Evolutionary conservation across 2,797 vertebrate species (phyloP).

Genomic region (Scyliorhinus canicula): DNA sequence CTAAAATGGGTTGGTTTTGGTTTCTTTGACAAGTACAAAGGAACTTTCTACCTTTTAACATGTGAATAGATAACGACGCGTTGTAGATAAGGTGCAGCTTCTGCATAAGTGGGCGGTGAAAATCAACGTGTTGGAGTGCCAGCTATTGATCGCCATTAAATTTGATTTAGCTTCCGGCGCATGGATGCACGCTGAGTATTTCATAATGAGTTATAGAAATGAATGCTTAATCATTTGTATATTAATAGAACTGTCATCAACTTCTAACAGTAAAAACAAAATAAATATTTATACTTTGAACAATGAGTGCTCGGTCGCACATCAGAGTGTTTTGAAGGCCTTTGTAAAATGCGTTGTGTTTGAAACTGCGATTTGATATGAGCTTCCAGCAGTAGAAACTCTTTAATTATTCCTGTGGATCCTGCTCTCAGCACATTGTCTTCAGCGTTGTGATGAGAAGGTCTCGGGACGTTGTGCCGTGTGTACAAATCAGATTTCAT

Average conservation of each 20-base stretch:
- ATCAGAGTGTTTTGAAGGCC: background rate
- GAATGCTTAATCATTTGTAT: too few relatives aligned
- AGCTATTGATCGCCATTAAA: background rate
- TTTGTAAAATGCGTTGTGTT: background rate
- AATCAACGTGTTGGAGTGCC: background rate
- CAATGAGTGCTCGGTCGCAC: too few relatives aligned
- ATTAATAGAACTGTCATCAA: too few relatives aligned
- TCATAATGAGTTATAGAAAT: too few relatives aligned
- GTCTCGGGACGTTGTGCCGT: background rate
- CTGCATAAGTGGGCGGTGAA: background rate
- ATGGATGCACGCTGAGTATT: too few relatives aligned
- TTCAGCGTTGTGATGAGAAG: background rate
- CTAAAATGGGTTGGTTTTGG: background rate
- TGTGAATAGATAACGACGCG: background rate
- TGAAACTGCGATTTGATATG: background rate
- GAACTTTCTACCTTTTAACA: background rate
- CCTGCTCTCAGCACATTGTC: background rate
- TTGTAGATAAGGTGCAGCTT: background rate
- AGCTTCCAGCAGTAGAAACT: background rate
- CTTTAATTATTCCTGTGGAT: background rate
- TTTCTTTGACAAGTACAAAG: too few relatives aligned
- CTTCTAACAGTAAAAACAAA: too few relatives aligned
- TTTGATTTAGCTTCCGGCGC: background rate
- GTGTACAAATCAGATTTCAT: constrained; percentile 6
- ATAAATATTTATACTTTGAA: too few relatives aligned